These are phyloP conservation scores for Parelbella ahira DNA, from an alignment of 2,888 invertebrate genomes.

Conservation along the genomic window DNA sequence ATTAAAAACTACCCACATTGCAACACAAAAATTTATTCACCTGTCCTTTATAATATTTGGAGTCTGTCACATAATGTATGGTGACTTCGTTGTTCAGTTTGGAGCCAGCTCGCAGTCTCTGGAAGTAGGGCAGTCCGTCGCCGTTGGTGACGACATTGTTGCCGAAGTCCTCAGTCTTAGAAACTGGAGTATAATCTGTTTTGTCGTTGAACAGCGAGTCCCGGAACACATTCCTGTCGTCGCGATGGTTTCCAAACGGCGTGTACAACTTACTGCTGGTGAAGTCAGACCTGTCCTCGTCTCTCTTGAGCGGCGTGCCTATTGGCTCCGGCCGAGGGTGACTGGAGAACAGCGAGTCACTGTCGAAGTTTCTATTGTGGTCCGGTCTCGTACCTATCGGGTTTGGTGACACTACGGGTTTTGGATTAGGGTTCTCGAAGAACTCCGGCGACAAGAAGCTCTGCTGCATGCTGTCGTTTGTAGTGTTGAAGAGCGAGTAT, in stretches of 20 bases:
- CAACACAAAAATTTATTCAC: conserved; percentile 39
- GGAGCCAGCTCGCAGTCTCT: conserved; percentile 61
- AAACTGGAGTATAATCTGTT: conserved; percentile 32
- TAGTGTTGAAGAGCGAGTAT: conserved; percentile 63
- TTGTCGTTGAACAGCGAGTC: conserved; percentile 64
- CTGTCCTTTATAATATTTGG: conserved; percentile 69
- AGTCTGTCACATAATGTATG: conserved; percentile 69
- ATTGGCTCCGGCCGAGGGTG: conserved; percentile 57
- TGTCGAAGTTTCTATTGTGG: conserved; percentile 42
- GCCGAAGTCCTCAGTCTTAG: conserved; percentile 36
- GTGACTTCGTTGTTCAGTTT: conserved; percentile 70
- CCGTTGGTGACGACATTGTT: conserved; percentile 48
- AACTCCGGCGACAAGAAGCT: conserved; percentile 58
- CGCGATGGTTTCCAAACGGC: conserved; percentile 67
- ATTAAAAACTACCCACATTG: no score
- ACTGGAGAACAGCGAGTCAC: conserved; percentile 59
- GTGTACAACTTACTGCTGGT: conserved; percentile 52
- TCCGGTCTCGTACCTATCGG: conserved; percentile 69
- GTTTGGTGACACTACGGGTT: conserved; percentile 61
- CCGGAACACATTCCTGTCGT: conserved; percentile 63
- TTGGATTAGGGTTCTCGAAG: conserved; percentile 50
- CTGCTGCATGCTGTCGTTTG: conserved; percentile 52
- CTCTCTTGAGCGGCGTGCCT: conserved; percentile 48
- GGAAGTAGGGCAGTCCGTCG: conserved; percentile 68
- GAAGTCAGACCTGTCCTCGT: conserved; percentile 34